Base-by-base conservation (phyloP, 2,888 invertebrate species). In the Oscheius myriophilus region DNA sequence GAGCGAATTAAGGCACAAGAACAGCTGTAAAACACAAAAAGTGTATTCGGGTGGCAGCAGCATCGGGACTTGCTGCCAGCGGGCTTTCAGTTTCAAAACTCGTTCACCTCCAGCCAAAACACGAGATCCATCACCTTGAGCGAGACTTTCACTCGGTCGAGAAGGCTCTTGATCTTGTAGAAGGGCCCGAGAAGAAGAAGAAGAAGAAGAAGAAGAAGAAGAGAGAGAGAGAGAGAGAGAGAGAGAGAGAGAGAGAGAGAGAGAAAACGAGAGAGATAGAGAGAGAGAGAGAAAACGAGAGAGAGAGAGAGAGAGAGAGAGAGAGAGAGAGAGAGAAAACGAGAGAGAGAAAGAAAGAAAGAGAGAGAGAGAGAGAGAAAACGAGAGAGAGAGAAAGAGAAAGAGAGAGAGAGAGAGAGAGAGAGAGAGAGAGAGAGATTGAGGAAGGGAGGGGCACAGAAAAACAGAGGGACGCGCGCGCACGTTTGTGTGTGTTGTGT, bases 81-180 rank as follows among this genome's bases (percentile, higher is more conserved):
- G 18, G 33, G 55, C 55, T 55, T 55, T 55, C 55, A 55, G 55
- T 55, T 55, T 55, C 55, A 41, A n/a, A 55, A 33, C 33, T 33
- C 33, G 33, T 33, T 33, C 33, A 33, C 33, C 33, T 33, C 33
- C 33, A 33, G 33, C 33, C 33, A 33, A 33, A 33, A 33, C 33
- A 33, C 33, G 33, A 33, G 33, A 33, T 33, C 33, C 33, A 33
- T 33, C 33, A 33, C 33, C 33, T 33, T 33, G 33, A 33, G 33
- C 33, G 33, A 33, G 33, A 33, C 33, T 33, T 33, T 33, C 33
- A 33, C 33, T 33, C 33, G 33, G 33, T 3, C 33, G 33, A 33
- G 33, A 33, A 33, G 33, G 33, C 33, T 33, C 33, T 33, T 33
- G 33, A 9, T 33, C 4, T 33, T 33, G 3, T 2, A n/a, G 2